Base-by-base conservation (phyloP, 2,113 vertebrate species). In the Nansenia antarctica region DNA sequence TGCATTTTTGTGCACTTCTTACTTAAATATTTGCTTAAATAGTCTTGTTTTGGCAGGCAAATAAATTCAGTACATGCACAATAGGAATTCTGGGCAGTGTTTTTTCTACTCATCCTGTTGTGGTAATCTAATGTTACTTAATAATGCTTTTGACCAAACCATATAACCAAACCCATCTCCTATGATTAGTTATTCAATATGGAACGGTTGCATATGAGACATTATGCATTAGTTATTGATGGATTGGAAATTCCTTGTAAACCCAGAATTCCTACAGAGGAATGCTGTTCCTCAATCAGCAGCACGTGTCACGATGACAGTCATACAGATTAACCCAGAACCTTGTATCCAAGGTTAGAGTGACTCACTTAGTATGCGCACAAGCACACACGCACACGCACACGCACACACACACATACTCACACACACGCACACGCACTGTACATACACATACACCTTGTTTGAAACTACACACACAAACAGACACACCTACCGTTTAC, bases 261-360 rank as follows among this genome's bases (percentile, higher is more conserved):
- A 82, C 82, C 88, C 91, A 92, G 91, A 93, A 93, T 92, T 92
- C 89, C 90, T 90, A 88, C 76, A 87, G 85, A 89, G 86, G 84
- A 92, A 88, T 82, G 78, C 80, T 85, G 85, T 86, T 90, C 86
- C 86, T 91, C 86, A 77, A 75, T 86, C 83, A 86, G 86, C 87
- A 91, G 87, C 83, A 91, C 86, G 79, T 81, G 72, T 90, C 80
- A 88, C 87, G 88, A 83, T 79, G 87, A 89, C 81, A 49, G 20
- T n/a, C 85, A 89, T 78, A 85, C 76, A 85, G 78, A 76, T 86
- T 86, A 70, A 87, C 77, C 86, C 83, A 80, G 88, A 90, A 88
- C 81, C 85, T 81, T 84, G 69, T 76, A 73, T 31, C 79, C 35
- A 73, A 84, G 79, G 73, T 79, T 77, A 81, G 76, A 78, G 76